Evolutionary conservation across 2,113 vertebrate genomes (phyloP).

Genomic region (Lagopus leucura): DNA sequence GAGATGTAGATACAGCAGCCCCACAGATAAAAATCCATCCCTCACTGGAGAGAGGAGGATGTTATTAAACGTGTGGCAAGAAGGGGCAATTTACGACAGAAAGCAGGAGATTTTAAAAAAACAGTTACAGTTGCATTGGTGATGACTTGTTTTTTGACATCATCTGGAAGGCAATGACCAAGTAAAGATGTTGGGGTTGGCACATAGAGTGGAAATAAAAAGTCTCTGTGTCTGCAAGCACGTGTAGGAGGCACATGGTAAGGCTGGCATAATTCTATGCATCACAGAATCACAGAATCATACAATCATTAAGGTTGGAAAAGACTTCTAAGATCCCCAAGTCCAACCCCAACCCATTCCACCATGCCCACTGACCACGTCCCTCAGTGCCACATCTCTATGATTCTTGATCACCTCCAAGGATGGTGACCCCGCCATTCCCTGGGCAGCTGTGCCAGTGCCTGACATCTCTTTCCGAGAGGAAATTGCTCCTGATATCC

Average conservation of each 20-base stretch:
- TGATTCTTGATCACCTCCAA: too few relatives aligned
- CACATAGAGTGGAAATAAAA: not conserved
- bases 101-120: not conserved
- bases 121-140: not conserved
- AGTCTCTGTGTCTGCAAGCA: not conserved
- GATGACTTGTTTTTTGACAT: not conserved
- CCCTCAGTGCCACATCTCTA: too few relatives aligned
- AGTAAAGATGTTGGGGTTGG: not conserved
- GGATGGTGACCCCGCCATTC: too few relatives aligned
- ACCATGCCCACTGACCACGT: too few relatives aligned
- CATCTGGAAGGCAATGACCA: not conserved
- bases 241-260: not conserved
- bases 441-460: too few relatives aligned
- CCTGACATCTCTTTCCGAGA: too few relatives aligned
- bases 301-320: too few relatives aligned
- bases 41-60: not conserved
- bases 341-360: too few relatives aligned
- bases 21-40: not conserved
- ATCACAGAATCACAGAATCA: too few relatives aligned
- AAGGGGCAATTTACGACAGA: not conserved
- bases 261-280: not conserved
- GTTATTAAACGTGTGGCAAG: not conserved
- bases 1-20: not conserved
- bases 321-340: too few relatives aligned
- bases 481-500: too few relatives aligned